A percentile compares a stretch with the other conserved stretches of the same genome.
These are phyloP conservation scores for Akabosia matsudoensis DNA, from an alignment of 1,140 invertebrate genomes.

Conservation along the genomic window DNA sequence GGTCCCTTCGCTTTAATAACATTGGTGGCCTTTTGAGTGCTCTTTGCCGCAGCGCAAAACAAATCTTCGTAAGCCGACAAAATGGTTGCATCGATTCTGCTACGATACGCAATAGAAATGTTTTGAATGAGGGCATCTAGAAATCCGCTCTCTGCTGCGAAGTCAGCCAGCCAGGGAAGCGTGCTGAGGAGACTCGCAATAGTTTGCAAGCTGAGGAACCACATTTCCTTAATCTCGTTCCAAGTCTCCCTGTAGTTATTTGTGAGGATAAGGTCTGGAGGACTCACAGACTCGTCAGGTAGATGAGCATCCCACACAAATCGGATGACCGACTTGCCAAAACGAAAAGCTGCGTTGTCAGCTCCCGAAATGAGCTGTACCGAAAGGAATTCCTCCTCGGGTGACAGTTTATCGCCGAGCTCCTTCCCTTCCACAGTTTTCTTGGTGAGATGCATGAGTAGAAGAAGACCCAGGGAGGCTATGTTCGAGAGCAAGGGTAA, in stretches of 20 bases:
- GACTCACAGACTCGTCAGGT: slow-evolving; percentile 78
- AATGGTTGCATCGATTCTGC: slow-evolving; percentile 72
- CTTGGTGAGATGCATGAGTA: slow-evolving; percentile 77
- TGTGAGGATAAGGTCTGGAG: slow-evolving; percentile 68
- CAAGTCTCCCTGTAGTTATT: slow-evolving; percentile 81
- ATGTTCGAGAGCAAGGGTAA: slow-evolving; percentile 79
- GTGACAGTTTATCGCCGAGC: slow-evolving; percentile 81
- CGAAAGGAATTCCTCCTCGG: slow-evolving; percentile 58
- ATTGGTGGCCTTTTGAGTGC: slow-evolving; percentile 60
- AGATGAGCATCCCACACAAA: slow-evolving; percentile 90
- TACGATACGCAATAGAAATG: slow-evolving; percentile 74
- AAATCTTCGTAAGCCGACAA: slow-evolving; percentile 88
- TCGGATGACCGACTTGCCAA: slow-evolving; percentile 79
- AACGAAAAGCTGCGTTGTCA: slow-evolving; percentile 57
- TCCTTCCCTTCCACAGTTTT: slow-evolving; percentile 52
- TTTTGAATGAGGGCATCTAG: slow-evolving; percentile 77
- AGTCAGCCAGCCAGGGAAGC: slow-evolving; percentile 84
- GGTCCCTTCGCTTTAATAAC: slow-evolving; percentile 79
- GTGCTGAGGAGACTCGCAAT: slow-evolving; percentile 72
- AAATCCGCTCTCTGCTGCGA: slow-evolving; percentile 88
- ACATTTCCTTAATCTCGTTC: slow-evolving; percentile 83
- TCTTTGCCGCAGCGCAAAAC: slow-evolving; percentile 75
- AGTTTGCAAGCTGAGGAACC: slow-evolving; percentile 91
- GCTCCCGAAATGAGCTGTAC: slow-evolving; percentile 39
- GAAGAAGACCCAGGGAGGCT: slow-evolving; percentile 72